Evolutionary conservation across 2,888 invertebrate genomes (phyloP), one percentile per base, ranked within the genome.

Genomic region (Limenitis arthemis): DNA sequence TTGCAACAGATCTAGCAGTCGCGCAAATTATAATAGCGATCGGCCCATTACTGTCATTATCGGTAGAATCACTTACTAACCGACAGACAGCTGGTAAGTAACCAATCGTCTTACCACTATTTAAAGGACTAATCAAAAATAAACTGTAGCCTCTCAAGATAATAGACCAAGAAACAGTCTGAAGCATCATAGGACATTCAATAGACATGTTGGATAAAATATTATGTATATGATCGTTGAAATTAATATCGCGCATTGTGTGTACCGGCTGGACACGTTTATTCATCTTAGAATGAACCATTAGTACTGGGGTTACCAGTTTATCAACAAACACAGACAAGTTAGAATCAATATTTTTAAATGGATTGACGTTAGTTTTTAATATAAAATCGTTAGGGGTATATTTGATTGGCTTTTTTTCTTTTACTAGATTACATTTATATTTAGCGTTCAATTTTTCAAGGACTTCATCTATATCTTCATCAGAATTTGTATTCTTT

Each of bases 121-220:
- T 73, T 1, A 78, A 67, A 0, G 89, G 83, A 54, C 90, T 88
- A 1, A 94, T 80, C 54, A 92, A 86, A 47, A 92, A 88, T 1
- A 91, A 76, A 57, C 92, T 90, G 44, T 89, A 86, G 0, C 91
- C 90, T 36, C 91, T 84, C 39, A 90, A 75, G 41, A 94, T 84
- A 3, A 90, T 89, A 0, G 90, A 89, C 94, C 94, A 94, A 0
- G 90, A 85, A 48, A 91, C 90, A 0, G 89, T 87, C 66, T 95
- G 94, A 32, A 93, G 77, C 38, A 83, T 80, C 68, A 81, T 86
- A 0, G 89, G 85, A 1, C 67, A 66, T 5, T 68, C 69, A 0
- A 88, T 65, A 0, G 62, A 61, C 70, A 85, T 70, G 31, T 72
- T 75, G 51, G 64, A 68, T 1, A 88, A 62, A 1, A 65, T 69